phyloP scores from a whole-genome alignment of 2,888 invertebrate species.

The Chelonus formosanus region DNA sequence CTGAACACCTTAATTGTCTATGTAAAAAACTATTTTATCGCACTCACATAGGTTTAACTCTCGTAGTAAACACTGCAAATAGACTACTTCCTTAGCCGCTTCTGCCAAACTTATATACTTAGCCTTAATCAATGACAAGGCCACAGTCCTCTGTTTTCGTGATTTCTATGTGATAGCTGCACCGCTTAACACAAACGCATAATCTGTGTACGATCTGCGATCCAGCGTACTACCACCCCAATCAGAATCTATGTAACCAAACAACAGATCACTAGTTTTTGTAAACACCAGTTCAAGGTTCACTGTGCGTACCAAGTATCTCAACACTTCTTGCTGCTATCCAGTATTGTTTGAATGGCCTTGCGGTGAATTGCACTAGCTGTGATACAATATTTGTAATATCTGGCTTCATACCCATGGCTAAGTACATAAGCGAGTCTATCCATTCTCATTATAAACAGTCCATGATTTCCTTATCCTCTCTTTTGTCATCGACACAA shows the following conservation, averaged over 20 bases:
- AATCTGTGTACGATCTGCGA: neutral
- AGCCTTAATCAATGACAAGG: neutral
- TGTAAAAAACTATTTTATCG: neutral
- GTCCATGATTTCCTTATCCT: no score
- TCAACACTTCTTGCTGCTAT: neutral
- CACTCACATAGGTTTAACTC: neutral
- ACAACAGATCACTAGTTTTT: neutral
- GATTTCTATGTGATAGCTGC: neutral
- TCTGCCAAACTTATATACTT: no score
- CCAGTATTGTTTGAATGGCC: neutral
- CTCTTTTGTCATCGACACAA: no score
- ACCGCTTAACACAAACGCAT: neutral
- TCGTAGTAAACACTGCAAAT: no score
- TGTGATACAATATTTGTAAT: constrained; percentile 21
- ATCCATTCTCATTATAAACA: no score
- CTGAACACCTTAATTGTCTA: neutral
- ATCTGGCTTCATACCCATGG: constrained; percentile 21
- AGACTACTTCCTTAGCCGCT: no score
- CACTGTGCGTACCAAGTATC: neutral
- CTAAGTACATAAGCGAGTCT: constrained; percentile 25
- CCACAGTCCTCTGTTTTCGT: neutral
- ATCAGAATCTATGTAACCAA: neutral
- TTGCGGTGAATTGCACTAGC: constrained; percentile 15
- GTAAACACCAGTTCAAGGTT: neutral
- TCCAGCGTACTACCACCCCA: neutral